phyloP scores from a whole-genome alignment of 2,888 invertebrate species.

The Parasteatoda lunata region DNA sequence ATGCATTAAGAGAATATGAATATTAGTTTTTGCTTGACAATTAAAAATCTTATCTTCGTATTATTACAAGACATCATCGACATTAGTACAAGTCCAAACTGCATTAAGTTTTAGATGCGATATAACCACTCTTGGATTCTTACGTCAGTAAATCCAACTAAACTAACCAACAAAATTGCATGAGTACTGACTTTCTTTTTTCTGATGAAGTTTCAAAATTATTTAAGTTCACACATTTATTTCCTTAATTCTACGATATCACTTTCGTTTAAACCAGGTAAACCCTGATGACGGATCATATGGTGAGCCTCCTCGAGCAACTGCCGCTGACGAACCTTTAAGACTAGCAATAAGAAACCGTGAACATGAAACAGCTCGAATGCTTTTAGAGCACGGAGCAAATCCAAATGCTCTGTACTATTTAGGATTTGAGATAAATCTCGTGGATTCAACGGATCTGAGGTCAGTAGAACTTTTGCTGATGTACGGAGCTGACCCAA shows the following conservation, averaged over 20 bases:
- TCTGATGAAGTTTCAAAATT: too few relatives aligned
- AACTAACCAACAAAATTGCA: too few relatives aligned
- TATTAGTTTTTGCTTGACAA: too few relatives aligned
- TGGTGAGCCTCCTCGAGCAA: constrained; percentile 70
- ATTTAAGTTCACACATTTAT: neutral
- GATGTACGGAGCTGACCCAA: constrained; percentile 89
- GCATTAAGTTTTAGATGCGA: too few relatives aligned
- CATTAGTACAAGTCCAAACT: too few relatives aligned
- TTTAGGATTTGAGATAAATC: constrained; percentile 91
- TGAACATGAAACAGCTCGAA: constrained; percentile 80
- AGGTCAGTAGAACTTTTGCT: constrained; percentile 87
- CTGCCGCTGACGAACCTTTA: constrained; percentile 84
- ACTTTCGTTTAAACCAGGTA: constrained; percentile 2
- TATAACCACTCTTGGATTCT: too few relatives aligned
- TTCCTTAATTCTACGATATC: neutral
- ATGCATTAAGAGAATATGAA: too few relatives aligned
- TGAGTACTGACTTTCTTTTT: too few relatives aligned
- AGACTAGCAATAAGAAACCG: constrained; percentile 89
- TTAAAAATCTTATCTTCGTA: too few relatives aligned
- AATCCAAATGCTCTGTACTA: constrained; percentile 92
- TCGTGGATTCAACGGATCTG: constrained; percentile 84
- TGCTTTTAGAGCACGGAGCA: constrained; percentile 87
- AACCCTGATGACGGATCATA: constrained; percentile 66
- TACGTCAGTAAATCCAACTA: too few relatives aligned
- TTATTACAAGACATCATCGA: too few relatives aligned